Conservation (phyloP, 2,888 invertebrate species). For the Stenodera caucasica region DNA sequence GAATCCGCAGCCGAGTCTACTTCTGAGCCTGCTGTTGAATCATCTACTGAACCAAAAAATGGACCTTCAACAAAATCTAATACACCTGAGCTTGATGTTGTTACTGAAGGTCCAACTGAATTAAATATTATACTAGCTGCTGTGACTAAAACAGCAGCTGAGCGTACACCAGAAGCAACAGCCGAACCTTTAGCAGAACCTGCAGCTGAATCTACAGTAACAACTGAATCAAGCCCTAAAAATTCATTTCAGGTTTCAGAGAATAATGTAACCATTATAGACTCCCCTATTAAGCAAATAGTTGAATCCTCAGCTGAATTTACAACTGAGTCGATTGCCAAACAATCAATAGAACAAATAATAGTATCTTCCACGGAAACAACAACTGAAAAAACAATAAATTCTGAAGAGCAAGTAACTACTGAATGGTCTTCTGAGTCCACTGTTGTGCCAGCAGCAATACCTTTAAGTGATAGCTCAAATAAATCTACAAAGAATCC, state of each 20-base stretch:
- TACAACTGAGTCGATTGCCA: constrained; percentile 28
- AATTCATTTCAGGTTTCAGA: too few relatives aligned
- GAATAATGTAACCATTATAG: too few relatives aligned
- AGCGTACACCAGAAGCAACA: constrained; percentile 31
- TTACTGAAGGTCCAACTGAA: too few relatives aligned
- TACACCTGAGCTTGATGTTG: too few relatives aligned
- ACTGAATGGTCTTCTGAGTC: constrained; percentile 26
- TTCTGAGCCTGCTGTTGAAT: neutral
- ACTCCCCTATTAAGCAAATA: too few relatives aligned
- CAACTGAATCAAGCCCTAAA: too few relatives aligned
- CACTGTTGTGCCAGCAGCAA: constrained; percentile 23
- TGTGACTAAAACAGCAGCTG: constrained; percentile 38
- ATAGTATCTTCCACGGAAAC: neutral
- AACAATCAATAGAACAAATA: constrained; percentile 31
- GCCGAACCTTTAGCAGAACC: constrained; percentile 9
- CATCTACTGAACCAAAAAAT: constrained; percentile 29
- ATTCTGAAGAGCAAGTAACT: neutral
- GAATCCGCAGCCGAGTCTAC: constrained; percentile 12
- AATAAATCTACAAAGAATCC: too few relatives aligned
- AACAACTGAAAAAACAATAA: too few relatives aligned
- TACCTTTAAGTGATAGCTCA: too few relatives aligned
- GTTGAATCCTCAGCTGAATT: too few relatives aligned
- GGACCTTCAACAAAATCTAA: constrained; percentile 37
- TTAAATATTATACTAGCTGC: too few relatives aligned
- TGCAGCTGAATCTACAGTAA: neutral